Evolutionary conservation across 2,888 invertebrate species (phyloP).

Genomic region (Napeogenes inachia): DNA sequence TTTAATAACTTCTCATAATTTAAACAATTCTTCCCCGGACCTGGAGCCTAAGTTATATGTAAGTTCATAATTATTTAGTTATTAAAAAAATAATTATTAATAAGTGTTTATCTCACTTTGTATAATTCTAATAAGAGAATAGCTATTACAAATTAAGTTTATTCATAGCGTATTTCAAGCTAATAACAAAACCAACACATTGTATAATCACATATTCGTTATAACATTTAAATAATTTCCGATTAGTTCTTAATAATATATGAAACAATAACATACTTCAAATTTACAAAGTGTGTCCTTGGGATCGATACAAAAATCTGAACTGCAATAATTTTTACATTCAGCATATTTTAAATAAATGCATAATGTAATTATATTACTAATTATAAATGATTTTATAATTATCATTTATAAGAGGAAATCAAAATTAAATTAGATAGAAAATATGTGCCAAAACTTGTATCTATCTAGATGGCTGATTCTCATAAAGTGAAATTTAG

Average conservation of each 20-base stretch:
- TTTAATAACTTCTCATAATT: constrained; percentile 50
- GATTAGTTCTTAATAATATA: background rate
- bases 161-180: constrained; percentile 8
- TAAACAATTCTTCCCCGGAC: constrained; percentile 48
- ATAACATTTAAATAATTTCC: background rate
- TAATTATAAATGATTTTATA: constrained; percentile 27
- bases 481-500: too few relatives aligned
- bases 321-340: constrained; percentile 44
- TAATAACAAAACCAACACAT: constrained; percentile 1
- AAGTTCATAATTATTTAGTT: background rate
- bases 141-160: too few relatives aligned
- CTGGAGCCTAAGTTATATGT: constrained; percentile 21
- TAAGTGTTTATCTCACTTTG: constrained; percentile 33
- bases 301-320: constrained; percentile 44
- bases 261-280: constrained; percentile 37
- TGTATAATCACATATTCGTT: background rate
- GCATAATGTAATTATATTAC: constrained; percentile 20
- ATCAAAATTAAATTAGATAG: background rate
- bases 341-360: constrained; percentile 33
- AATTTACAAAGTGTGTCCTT: constrained; percentile 54
- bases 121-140: constrained; percentile 1
- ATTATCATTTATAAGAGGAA: constrained; percentile 26
- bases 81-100: constrained; percentile 2
- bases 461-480: too few relatives aligned
- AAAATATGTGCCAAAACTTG: too few relatives aligned